Evolutionary conservation across 2,797 vertebrate species (phyloP), one percentile per base, ranked within the genome.

Genomic region (Mastacembelus armatus): DNA sequence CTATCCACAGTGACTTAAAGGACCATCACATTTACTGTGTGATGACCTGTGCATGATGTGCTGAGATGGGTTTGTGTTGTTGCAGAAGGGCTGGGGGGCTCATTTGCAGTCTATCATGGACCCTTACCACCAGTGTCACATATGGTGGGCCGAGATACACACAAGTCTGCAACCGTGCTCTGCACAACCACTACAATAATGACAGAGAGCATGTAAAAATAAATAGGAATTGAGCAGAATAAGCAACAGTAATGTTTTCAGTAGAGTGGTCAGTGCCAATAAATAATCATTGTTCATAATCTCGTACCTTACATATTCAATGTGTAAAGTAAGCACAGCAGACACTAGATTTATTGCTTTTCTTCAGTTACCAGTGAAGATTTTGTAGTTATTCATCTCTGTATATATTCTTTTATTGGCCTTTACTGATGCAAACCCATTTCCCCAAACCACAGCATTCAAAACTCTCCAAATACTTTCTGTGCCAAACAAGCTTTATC

Each of bases 401-500:
- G 6, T 42, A 39, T n/a, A 27, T 18, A 38, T 26, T 26, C 2
- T 7, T 61, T 61, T 67, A 55, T 62, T 7, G 33, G 12, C 10
- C 22, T 30, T 19, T 16, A 8, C 18, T 43, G 33, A 56, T 45
- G 15, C 14, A 39, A 60, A 35, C 26, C 33, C 43, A 22, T 33
- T 59, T 27, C 30, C 16, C 32, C n/a, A n/a, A n/a, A n/a, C n/a
- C n/a, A n/a, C n/a, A n/a, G n/a, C n/a, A n/a, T 18, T 21, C 2
- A 52, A 56, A 51, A 49, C 30, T 12, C 56, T 55, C 30, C 40
- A 65, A 50, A 71, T 4, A 22, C 24, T 36, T 45, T 4, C 6
- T 49, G 45, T 36, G 2, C 27, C 35, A 7, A 77, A 67, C 36
- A 68, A 71, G 56, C 64, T 66, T 58, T 27, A 63, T 33, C 60